phyloP scores from a whole-genome alignment of 2,113 vertebrate species.

The Lampris megalopsis region DNA sequence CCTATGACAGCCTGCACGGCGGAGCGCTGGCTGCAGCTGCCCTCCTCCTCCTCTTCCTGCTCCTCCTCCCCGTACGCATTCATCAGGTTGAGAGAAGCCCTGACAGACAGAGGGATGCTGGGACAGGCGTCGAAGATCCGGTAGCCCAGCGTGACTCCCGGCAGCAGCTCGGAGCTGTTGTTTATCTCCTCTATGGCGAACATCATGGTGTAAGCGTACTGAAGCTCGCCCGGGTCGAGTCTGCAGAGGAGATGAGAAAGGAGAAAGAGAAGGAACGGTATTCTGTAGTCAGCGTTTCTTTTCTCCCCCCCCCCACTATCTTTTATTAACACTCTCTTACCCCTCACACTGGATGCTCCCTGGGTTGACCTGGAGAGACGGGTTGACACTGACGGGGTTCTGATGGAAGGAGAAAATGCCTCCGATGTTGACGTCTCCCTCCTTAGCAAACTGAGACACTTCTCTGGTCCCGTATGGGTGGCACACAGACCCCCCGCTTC shows the following conservation, averaged over 20 bases:
- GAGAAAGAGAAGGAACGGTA: not conserved
- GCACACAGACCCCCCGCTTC: slow-evolving; percentile 64
- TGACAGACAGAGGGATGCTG: slow-evolving; percentile 79
- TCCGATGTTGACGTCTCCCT: slow-evolving; percentile 81
- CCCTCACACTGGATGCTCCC: slow-evolving; percentile 77
- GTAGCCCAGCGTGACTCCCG: slow-evolving; percentile 79
- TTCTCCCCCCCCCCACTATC: not conserved
- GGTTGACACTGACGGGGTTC: slow-evolving; percentile 72
- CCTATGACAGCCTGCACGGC: slow-evolving; percentile 81
- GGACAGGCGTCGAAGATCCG: slow-evolving; percentile 82
- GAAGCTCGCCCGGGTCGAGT: slow-evolving; percentile 79
- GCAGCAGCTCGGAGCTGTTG: slow-evolving; percentile 79
- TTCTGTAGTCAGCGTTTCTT: too few relatives aligned
- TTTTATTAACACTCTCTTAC: slow-evolving; percentile 61
- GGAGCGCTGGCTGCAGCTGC: slow-evolving; percentile 64
- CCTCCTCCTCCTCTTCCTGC: slow-evolving; percentile 10
- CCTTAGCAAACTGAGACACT: slow-evolving; percentile 78
- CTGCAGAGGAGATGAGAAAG: slow-evolving; percentile 47
- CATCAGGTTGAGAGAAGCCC: slow-evolving; percentile 79
- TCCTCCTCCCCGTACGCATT: slow-evolving; percentile 61
- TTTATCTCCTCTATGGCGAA: slow-evolving; percentile 84
- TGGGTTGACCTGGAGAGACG: slow-evolving; percentile 68
- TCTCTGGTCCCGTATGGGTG: slow-evolving; percentile 76
- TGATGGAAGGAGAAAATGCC: slow-evolving; percentile 85
- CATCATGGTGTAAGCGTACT: slow-evolving; percentile 83